Conservation (phyloP, 2,888 invertebrate species). For the Limenitis camilla region DNA sequence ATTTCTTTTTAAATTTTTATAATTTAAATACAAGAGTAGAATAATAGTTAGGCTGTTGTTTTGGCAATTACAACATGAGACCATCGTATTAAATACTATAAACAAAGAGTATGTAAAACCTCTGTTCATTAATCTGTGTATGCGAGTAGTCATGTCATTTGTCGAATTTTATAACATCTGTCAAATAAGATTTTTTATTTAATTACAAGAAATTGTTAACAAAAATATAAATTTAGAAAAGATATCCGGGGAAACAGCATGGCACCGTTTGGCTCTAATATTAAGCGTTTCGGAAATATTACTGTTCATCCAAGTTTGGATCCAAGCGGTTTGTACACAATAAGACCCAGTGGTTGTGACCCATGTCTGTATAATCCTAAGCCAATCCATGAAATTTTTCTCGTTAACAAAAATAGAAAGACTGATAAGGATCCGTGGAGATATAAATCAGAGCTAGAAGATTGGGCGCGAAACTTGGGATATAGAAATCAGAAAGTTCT, state of each 20-base stretch:
- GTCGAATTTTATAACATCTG: too few species aligned
- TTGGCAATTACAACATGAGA: too few species aligned
- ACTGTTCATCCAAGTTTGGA: conserved; percentile 52
- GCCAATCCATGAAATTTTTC: conserved; percentile 36
- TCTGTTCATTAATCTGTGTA: too few species aligned
- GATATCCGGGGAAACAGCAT: conserved; percentile 8
- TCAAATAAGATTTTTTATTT: too few species aligned
- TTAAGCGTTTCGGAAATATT: conserved; percentile 44
- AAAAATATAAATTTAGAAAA: conserved; percentile 13
- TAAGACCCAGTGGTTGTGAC: conserved; percentile 42
- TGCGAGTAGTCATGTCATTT: too few species aligned
- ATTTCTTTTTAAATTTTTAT: too few species aligned
- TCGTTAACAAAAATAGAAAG: conserved; percentile 35
- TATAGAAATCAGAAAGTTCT: conserved; percentile 56
- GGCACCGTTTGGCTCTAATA: conserved; percentile 36
- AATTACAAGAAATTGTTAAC: background rate
- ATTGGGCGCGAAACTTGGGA: conserved; percentile 58
- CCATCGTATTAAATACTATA: too few species aligned
- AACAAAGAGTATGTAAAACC: too few species aligned
- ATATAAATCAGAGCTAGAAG: conserved; percentile 55
- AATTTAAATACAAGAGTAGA: too few species aligned
- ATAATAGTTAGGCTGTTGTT: too few species aligned
- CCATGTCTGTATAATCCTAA: conserved; percentile 51
- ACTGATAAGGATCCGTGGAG: conserved; percentile 51
- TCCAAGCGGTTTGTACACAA: conserved; percentile 41